These are phyloP conservation scores for Cryptus armator DNA, from an alignment of 2,888 invertebrate genomes.

Conservation along the genomic window DNA sequence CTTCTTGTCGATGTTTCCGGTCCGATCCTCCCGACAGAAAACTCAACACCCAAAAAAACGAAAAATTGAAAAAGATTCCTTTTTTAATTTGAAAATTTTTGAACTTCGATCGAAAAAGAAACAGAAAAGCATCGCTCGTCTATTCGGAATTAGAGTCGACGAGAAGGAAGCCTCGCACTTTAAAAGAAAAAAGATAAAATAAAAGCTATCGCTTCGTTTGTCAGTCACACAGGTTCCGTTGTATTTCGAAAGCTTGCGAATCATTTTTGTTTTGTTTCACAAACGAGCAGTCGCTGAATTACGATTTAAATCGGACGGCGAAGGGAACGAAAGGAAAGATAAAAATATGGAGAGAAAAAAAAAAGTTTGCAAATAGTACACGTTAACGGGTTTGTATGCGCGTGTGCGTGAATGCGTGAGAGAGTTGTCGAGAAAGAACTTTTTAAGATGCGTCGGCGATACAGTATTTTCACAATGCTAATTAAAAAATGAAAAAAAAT, in stretches of 20 bases:
- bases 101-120: not conserved
- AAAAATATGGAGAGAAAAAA: not conserved
- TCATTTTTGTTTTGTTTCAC: constrained; percentile 1
- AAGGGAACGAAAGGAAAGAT: not conserved
- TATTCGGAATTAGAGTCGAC: not conserved
- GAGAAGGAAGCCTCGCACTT: constrained; percentile 26
- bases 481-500: constrained; percentile 14
- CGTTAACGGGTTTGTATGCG: constrained; percentile 31
- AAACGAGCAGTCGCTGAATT: constrained; percentile 1
- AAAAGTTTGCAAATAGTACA: constrained; percentile 54
- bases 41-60: not conserved
- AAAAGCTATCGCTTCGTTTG: constrained; percentile 33
- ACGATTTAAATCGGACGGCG: constrained; percentile 10
- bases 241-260: constrained; percentile 22
- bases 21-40: constrained; percentile 14
- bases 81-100: constrained; percentile 4
- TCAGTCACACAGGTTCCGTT: constrained; percentile 40
- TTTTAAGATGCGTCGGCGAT: constrained; percentile 30
- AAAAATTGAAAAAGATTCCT: constrained; percentile 11
- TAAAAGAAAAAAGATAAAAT: not conserved
- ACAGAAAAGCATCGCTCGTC: not conserved
- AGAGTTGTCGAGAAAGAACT: constrained; percentile 1
- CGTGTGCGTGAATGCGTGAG: constrained; percentile 42
- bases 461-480: constrained; percentile 63
- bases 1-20: constrained; percentile 40